Conservation (phyloP, 2,888 invertebrate species). For the Drosophila limbata region DNA sequence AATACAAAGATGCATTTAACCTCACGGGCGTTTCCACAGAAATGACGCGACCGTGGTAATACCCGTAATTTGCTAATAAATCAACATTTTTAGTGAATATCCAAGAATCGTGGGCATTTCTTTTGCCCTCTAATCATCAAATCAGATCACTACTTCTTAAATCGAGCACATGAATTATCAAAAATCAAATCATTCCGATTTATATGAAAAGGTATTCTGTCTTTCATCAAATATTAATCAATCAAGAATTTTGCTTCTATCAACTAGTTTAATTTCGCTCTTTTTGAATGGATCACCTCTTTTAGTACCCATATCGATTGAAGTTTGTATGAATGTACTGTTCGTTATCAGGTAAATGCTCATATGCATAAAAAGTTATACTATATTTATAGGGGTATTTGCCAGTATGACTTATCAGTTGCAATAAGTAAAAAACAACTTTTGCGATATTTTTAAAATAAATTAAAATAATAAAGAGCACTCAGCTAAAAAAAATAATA, state of each 20-base stretch:
- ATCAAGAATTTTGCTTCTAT: not conserved
- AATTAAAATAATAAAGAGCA: not conserved
- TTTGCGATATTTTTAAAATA: not conserved
- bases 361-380: not conserved
- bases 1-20: not conserved
- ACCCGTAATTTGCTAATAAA: too few species aligned
- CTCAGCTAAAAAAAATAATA: too few species aligned
- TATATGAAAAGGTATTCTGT: too few species aligned
- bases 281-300: not conserved
- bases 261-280: not conserved
- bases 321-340: not conserved
- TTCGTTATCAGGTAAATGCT: not conserved
- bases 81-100: too few species aligned
- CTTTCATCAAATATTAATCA: too few species aligned
- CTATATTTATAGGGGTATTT: not conserved
- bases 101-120: too few species aligned
- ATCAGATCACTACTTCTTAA: too few species aligned
- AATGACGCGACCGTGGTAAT: not conserved
- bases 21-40: not conserved
- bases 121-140: too few species aligned
- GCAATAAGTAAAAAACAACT: not conserved
- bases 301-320: not conserved
- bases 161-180: too few species aligned
- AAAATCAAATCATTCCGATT: too few species aligned
- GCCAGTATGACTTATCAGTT: slow-evolving; percentile 1